Conservation (phyloP, 1,140 invertebrate genomes). For the Drosophila serrata region DNA sequence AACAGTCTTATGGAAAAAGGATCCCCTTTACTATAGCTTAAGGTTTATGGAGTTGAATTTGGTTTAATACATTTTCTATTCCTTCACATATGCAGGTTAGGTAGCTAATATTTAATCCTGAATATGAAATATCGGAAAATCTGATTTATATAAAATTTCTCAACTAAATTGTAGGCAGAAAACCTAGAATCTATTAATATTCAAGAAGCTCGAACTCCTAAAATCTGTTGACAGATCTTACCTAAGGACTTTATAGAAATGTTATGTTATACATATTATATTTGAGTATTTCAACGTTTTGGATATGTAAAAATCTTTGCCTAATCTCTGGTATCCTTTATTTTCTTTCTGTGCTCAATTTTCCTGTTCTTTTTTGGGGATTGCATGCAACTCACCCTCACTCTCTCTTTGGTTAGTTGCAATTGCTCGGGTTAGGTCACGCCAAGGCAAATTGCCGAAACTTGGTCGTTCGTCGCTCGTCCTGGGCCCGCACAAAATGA, state of each 20-base stretch:
- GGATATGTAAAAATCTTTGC: no score
- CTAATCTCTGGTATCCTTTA: background rate
- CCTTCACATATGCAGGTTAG: no score
- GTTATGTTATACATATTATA: background rate
- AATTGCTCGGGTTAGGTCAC: conserved; percentile 56
- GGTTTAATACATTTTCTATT: no score
- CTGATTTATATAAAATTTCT: background rate
- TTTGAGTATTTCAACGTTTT: background rate
- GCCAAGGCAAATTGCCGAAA: conserved; percentile 62
- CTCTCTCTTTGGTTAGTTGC: conserved; percentile 18
- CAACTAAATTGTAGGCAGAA: background rate
- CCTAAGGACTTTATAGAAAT: background rate
- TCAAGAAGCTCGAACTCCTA: no score
- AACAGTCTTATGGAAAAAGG: no score
- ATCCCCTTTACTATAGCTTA: no score
- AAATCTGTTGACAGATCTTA: background rate
- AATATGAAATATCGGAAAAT: no score
- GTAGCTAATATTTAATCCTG: no score
- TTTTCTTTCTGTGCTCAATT: conserved; percentile 5
- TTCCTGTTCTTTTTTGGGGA: background rate
- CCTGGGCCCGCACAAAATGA: conserved; percentile 49
- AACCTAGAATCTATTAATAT: background rate
- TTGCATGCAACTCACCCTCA: conserved; percentile 32
- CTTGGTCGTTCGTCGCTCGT: conserved; percentile 36
- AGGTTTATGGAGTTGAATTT: no score